Conservation (phyloP, 2,113 vertebrate species). For the Grantiella picta region DNA sequence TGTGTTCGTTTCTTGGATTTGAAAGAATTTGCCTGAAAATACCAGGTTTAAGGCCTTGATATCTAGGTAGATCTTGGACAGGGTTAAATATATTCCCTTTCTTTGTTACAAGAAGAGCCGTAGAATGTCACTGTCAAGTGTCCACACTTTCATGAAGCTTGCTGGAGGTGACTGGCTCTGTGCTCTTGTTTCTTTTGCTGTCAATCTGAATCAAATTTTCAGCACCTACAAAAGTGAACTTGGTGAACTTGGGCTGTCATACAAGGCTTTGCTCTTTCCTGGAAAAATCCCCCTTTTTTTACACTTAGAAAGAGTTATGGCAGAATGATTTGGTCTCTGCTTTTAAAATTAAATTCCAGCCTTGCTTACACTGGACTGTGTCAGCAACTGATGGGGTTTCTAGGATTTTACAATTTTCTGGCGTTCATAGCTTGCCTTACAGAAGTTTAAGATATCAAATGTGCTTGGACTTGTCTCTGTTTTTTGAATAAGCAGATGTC, state of each 20-base stretch:
- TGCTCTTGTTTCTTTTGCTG: background rate
- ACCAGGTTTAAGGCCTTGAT: background rate
- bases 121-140: background rate
- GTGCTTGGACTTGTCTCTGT: background rate
- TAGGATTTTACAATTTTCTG: background rate
- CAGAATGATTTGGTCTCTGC: background rate
- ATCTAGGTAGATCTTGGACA: background rate
- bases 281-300: rapidly evolving
- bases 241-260: background rate
- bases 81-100: background rate
- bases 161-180: background rate
- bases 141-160: background rate
- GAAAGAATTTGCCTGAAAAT: background rate
- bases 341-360: background rate
- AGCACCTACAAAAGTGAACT: background rate
- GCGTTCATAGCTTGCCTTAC: background rate
- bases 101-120: background rate
- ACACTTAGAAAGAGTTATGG: background rate
- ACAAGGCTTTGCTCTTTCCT: background rate
- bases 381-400: background rate
- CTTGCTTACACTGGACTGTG: background rate
- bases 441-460: background rate
- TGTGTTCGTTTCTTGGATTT: background rate
- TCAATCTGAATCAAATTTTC: background rate
- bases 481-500: background rate